A percentile compares a stretch with the other conserved stretches of the same genome.
Conservation (phyloP, 2,888 invertebrate genomes). For the Apodemia duryi region DNA sequence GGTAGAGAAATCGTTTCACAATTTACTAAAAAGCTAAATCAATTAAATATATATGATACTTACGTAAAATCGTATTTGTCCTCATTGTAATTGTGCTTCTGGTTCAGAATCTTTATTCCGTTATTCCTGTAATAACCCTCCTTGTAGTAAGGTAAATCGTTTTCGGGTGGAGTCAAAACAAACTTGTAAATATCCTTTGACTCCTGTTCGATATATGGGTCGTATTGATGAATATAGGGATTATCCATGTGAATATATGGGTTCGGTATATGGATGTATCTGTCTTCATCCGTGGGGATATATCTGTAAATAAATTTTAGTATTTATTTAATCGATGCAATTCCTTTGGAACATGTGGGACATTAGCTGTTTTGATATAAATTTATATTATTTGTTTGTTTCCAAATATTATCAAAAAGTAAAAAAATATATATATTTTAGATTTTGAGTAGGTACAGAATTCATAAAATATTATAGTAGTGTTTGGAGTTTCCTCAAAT, state of each 20-base stretch:
- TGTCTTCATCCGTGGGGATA: constrained; percentile 65
- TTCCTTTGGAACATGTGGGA: too few species aligned
- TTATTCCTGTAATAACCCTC: constrained; percentile 74
- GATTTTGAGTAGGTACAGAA: too few species aligned
- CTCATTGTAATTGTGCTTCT: constrained; percentile 69
- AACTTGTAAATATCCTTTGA: constrained; percentile 57
- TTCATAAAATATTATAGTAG: too few species aligned
- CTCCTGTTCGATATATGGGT: constrained; percentile 70
- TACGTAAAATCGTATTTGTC: constrained; percentile 75
- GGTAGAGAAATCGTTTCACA: too few species aligned
- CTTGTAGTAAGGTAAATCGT: constrained; percentile 64
- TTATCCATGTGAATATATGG: constrained; percentile 75
- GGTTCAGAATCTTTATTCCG: constrained; percentile 72
- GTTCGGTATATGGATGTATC: constrained; percentile 74
- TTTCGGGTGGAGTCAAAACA: constrained; percentile 52
- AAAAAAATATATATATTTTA: too few species aligned
- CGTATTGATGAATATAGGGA: constrained; percentile 67
- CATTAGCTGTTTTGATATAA: too few species aligned
- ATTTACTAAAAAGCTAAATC: too few species aligned
- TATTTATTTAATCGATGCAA: background rate
- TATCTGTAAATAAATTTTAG: constrained; percentile 50
- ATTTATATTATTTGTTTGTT: too few species aligned
- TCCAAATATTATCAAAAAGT: too few species aligned
- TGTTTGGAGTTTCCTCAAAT: too few species aligned
- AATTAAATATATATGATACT: constrained; percentile 39